A percentile compares a stretch with the other conserved stretches of the same genome.
Evolutionary conservation across 2,113 vertebrate species (phyloP).

Genomic region (Dicerorhinus sumatrensis): DNA sequence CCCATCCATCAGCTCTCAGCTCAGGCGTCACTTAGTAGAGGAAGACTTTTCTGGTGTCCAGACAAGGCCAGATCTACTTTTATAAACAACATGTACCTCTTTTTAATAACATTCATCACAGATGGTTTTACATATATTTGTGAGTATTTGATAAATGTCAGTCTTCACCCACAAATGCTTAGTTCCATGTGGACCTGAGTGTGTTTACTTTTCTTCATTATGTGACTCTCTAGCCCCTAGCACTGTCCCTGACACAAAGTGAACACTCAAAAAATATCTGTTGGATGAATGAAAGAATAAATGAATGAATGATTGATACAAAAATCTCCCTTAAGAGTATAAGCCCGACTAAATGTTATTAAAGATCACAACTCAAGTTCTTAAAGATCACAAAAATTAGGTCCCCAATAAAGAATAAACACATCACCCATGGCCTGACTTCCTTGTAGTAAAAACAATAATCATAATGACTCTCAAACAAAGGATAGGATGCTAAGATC

Average conservation of each 20-base stretch:
- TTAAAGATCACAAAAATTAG: neutral
- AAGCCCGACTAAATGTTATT: neutral
- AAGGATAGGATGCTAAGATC: neutral
- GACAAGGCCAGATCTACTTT: neutral
- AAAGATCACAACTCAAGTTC: neutral
- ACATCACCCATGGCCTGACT: neutral
- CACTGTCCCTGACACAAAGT: neutral
- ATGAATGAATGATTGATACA: neutral
- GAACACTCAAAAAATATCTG: neutral
- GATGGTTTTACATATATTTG: neutral
- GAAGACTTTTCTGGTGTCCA: neutral
- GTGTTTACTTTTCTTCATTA: neutral
- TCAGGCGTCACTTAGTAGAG: neutral
- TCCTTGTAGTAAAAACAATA: neutral
- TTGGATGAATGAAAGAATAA: slow-evolving; percentile 4
- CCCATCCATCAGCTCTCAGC: neutral
- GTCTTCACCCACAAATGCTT: neutral
- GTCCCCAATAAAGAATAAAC: neutral
- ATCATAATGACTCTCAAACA: neutral
- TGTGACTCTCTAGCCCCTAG: neutral
- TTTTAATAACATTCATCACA: neutral
- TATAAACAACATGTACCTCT: neutral
- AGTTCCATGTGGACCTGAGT: neutral
- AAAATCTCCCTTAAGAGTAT: neutral
- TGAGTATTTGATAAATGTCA: neutral